These are phyloP conservation scores for Drosophila rubida DNA, from an alignment of 2,888 invertebrate genomes.

Conservation along the genomic window DNA sequence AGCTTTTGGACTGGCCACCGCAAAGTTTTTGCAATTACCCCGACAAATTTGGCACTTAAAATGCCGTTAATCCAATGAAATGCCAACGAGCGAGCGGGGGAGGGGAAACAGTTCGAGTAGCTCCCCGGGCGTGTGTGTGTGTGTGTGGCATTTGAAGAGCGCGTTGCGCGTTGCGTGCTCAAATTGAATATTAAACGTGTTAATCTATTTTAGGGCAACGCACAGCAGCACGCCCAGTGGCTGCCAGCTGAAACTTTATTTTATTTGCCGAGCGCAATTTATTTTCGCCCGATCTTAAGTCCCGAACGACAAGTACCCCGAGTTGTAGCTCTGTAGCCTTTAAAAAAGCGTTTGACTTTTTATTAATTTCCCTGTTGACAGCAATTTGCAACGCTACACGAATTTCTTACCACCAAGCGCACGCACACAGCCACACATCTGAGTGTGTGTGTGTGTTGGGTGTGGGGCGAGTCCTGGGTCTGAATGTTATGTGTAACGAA, in stretches of 20 bases:
- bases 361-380: conserved; percentile 79
- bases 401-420: conserved; percentile 74
- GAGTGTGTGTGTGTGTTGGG: background rate
- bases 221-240: conserved; percentile 2
- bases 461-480: conserved; percentile 19
- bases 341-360: conserved; percentile 75
- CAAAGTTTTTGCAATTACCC: conserved; percentile 57
- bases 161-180: conserved; percentile 53
- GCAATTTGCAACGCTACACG: conserved; percentile 80
- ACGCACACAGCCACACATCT: conserved; percentile 12
- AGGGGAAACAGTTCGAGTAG: conserved; percentile 37
- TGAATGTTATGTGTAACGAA: conserved; percentile 67
- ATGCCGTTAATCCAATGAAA: conserved; percentile 53
- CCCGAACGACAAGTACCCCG: conserved; percentile 14
- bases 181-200: conserved; percentile 83
- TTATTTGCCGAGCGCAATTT: conserved; percentile 58
- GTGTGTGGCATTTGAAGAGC: conserved; percentile 36
- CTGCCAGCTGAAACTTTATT: conserved; percentile 26
- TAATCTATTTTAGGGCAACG: conserved; percentile 80
- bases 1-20: conserved; percentile 6
- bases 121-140: conserved; percentile 18
- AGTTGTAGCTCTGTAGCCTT: conserved; percentile 39
- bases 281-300: conserved; percentile 55
- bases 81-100: background rate
- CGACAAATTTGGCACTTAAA: conserved; percentile 53